Evolutionary conservation across 2,888 invertebrate genomes (phyloP).

Genomic region (Rapana venosa): DNA sequence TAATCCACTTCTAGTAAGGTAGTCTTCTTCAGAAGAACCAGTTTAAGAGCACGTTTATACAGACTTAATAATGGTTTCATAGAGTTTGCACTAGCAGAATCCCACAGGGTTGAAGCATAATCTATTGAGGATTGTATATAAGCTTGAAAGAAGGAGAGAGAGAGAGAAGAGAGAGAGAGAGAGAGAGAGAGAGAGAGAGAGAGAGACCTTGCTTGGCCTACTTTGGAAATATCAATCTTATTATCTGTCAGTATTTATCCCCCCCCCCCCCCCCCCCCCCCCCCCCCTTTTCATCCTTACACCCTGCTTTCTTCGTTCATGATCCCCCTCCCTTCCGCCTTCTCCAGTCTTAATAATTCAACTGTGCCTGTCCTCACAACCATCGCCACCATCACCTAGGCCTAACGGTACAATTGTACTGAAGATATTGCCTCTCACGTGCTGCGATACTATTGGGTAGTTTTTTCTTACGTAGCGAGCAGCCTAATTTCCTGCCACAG

Average conservation of each 20-base stretch:
- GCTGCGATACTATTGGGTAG: conserved; percentile 22
- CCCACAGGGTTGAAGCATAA: too few relatives aligned
- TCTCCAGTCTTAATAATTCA: too few relatives aligned
- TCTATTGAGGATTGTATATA: too few relatives aligned
- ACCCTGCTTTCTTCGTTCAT: too few relatives aligned
- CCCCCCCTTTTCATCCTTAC: background rate
- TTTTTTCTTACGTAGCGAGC: background rate
- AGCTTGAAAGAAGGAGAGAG: background rate
- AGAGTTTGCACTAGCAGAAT: too few relatives aligned
- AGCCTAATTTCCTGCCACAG: conserved; percentile 4
- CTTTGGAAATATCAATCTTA: too few relatives aligned
- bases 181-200: conserved; percentile 5
- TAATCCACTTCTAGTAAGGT: too few relatives aligned
- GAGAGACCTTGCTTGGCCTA: background rate
- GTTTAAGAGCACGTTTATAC: too few relatives aligned
- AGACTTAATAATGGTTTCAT: too few relatives aligned
- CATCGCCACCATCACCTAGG: background rate
- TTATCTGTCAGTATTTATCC: background rate
- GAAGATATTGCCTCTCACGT: background rate
- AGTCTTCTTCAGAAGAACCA: too few relatives aligned
- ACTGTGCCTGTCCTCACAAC: background rate
- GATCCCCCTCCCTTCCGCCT: too few relatives aligned
- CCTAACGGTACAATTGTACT: background rate
- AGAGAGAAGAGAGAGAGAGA: background rate
- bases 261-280: background rate